These are phyloP conservation scores for Vicugna pacos DNA, from an alignment of 2,113 vertebrate species.

Conservation along the genomic window DNA sequence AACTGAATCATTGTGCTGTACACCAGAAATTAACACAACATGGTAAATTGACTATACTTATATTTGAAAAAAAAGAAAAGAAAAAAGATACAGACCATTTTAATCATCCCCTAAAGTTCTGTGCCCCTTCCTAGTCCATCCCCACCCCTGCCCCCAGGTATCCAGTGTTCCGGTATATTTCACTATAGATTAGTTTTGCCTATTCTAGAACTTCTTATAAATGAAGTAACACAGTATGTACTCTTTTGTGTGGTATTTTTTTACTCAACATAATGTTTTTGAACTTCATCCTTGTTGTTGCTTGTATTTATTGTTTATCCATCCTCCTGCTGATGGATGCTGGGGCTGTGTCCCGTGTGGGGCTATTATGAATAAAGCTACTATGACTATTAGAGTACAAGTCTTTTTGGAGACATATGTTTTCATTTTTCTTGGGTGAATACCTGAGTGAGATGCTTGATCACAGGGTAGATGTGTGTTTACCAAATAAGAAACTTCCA, in stretches of 20 bases:
- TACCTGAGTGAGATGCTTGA: background rate
- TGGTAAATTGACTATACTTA: too few species aligned
- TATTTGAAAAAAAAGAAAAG: too few species aligned
- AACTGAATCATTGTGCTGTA: too few species aligned
- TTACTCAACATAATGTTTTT: background rate
- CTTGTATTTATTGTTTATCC: background rate
- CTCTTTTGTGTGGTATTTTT: background rate
- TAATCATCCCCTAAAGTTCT: background rate
- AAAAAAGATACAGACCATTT: background rate
- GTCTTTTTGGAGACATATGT: background rate
- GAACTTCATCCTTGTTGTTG: background rate
- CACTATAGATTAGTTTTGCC: background rate
- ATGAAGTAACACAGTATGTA: background rate
- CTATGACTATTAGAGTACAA: background rate
- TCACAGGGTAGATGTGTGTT: background rate
- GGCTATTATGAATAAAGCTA: background rate
- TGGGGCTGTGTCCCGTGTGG: background rate
- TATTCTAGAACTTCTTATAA: background rate
- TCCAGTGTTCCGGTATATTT: background rate
- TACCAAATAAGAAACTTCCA: conserved; percentile 8
- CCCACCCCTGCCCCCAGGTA: background rate
- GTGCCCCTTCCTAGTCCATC: background rate
- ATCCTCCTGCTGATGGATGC: background rate
- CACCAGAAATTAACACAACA: too few species aligned
- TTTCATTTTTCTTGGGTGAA: conserved; percentile 23